A percentile compares a stretch with the other conserved stretches of the same genome.
These are phyloP conservation scores for Charaxes varanes DNA, from an alignment of 1,140 invertebrate genomes.

Conservation along the genomic window DNA sequence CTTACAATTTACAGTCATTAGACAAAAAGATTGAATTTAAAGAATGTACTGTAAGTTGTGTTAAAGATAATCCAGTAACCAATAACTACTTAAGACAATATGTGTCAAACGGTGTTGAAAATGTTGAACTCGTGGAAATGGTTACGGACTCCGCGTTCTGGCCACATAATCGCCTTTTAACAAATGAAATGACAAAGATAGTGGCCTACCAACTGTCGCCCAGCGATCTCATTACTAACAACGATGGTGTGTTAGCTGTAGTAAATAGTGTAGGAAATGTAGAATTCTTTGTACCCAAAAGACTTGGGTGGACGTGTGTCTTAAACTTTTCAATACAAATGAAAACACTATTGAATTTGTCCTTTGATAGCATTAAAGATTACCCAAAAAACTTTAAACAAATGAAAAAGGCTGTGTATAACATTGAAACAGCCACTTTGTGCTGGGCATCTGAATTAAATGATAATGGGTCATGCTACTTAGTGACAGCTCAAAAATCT, in stretches of 20 bases:
- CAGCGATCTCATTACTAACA: slow-evolving; percentile 26
- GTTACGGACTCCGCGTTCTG: slow-evolving; percentile 43
- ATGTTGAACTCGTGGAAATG: slow-evolving; percentile 46
- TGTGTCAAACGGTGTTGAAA: slow-evolving; percentile 31
- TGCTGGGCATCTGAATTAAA: slow-evolving; percentile 39
- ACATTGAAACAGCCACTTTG: slow-evolving; percentile 30
- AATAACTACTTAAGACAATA: slow-evolving; percentile 27
- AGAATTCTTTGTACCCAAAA: slow-evolving; percentile 30
- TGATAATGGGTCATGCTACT: slow-evolving; percentile 33
- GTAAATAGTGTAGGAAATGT: slow-evolving; percentile 53
- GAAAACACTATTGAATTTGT: slow-evolving; percentile 19
- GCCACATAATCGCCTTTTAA: slow-evolving; percentile 39
- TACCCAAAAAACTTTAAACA: slow-evolving; percentile 24
- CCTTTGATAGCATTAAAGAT: slow-evolving; percentile 5
- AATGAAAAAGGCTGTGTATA: slow-evolving; percentile 32
- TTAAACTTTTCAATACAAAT: slow-evolving; percentile 36
- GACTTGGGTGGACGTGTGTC: slow-evolving; percentile 25
- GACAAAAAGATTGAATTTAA: slow-evolving; percentile 45
- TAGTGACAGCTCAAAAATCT: slow-evolving; percentile 51
- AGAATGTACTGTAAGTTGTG: slow-evolving; percentile 25
- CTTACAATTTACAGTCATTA: slow-evolving; percentile 38
- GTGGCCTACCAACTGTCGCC: slow-evolving; percentile 39
- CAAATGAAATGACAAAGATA: slow-evolving; percentile 35
- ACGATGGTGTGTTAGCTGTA: slow-evolving; percentile 34
- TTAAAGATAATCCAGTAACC: slow-evolving; percentile 35